These are phyloP conservation scores for Eucera pruinosa DNA, from an alignment of 2,888 invertebrate species.

Conservation along the genomic window DNA sequence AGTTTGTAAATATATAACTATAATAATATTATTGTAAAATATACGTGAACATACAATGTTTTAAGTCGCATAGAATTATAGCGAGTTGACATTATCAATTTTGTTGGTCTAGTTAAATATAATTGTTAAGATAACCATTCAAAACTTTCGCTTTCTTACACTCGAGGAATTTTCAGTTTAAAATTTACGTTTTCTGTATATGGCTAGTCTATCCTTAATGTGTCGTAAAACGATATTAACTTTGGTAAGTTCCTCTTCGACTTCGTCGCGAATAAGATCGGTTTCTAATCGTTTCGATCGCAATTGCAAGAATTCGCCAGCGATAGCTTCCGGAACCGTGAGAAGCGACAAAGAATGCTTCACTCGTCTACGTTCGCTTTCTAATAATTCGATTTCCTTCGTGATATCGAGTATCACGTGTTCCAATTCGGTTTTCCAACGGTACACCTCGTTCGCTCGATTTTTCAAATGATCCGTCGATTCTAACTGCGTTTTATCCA, in stretches of 20 bases:
- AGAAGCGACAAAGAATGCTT: conserved; percentile 89
- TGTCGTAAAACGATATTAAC: conserved; percentile 70
- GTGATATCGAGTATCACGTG: conserved; percentile 88
- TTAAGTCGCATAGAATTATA: no score
- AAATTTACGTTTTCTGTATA: no score
- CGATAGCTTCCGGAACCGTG: conserved; percentile 90
- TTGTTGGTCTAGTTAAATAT: no score
- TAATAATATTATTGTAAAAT: no score
- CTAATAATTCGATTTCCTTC: conserved; percentile 89
- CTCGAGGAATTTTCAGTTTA: no score
- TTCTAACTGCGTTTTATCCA: conserved; percentile 89
- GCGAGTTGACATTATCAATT: no score
- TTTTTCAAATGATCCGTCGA: conserved; percentile 88
- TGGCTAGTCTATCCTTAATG: no score
- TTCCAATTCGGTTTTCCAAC: conserved; percentile 92
- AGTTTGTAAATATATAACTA: no score
- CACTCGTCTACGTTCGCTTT: conserved; percentile 88
- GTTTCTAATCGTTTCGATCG: conserved; percentile 89
- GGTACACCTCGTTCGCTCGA: conserved; percentile 89
- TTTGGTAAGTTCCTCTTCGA: conserved; percentile 91
- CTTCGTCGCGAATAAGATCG: conserved; percentile 90
- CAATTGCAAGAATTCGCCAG: conserved; percentile 90
- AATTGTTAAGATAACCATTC: no score
- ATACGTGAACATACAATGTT: no score
- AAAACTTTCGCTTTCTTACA: no score